Base-by-base conservation (phyloP, 37 sponge, comb jelly and placozoan species). In the Axinella damicornis region DNA sequence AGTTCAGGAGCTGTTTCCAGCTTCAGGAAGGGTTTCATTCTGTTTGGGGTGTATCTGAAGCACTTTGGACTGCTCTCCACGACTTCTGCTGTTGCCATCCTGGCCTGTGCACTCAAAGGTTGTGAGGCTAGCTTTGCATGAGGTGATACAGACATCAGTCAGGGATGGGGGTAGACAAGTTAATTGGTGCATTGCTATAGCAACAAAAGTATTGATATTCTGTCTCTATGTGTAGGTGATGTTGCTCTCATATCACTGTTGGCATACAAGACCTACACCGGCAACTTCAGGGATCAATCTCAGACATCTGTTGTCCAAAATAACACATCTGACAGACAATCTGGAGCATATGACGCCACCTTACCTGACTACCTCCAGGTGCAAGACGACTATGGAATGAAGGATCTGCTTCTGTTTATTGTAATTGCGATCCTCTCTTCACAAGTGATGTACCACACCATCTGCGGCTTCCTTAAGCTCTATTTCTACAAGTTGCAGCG, bases 401-500 rank as follows among this genome's bases (percentile, higher is more conserved):
- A 72, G 19, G 83, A 83, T 40, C 74, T 71, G 41, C 83, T 83
- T 9, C 73, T 73, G 39, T 73, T 41, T 52, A 2, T 54, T 18
- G 46, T 15, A 57, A 61, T 73, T 19, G 83, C 69, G 5, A 52
- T 73, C 21, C 28, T 19, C 5, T 83, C 83, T 13, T 83, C 83
- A 19, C 53, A 52, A 32, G 20, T 83, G 32, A 60, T 83, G 63
- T 83, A 83, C 21, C 83, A 83, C 5, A 6, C n/a, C 11, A 18
- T 87, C 24, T 87, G 87, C 35, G 87, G 81, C 0, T 34, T 46
- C 60, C 40, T 87, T 0, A 72, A 87, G 64, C 15, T 68, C 53
- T 80, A 87, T 33, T 87, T 39, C 73, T 87, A 87, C 81, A 46
- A 27, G 27, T 28, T 53, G 38, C 72, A 57, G 37, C 31, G 87